phyloP scores from a whole-genome alignment of 2,888 invertebrate species.

The Salticus scenicus region DNA sequence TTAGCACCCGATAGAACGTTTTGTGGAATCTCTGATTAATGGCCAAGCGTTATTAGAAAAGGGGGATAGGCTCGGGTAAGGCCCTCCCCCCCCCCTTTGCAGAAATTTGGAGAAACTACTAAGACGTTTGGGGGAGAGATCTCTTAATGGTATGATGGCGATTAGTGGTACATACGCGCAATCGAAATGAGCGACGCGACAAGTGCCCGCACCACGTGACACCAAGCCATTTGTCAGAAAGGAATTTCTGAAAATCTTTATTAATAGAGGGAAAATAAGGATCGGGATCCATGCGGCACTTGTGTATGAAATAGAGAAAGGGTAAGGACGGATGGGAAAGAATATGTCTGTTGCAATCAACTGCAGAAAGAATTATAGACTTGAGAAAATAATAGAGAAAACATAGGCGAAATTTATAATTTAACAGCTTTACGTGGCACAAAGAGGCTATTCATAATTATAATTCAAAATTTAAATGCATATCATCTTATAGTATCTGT shows the following conservation, averaged over 20 bases:
- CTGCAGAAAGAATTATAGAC: no score
- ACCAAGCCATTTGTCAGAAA: constrained; percentile 44
- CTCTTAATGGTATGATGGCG: constrained; percentile 3
- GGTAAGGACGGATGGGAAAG: neutral
- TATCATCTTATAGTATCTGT: no score
- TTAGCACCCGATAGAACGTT: constrained; percentile 43
- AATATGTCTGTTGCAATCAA: neutral
- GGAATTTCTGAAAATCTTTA: constrained; percentile 19
- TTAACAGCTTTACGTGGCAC: no score
- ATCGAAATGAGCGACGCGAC: constrained; percentile 59
- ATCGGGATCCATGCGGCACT: neutral
- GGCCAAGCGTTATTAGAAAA: constrained; percentile 63
- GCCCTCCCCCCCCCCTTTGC: neutral
- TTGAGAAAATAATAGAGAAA: no score
- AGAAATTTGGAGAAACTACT: neutral
- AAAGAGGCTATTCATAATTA: no score
- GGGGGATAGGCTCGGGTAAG: constrained; percentile 16
- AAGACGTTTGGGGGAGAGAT: constrained; percentile 11
- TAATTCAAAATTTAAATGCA: no score
- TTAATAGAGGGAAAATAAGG: constrained; percentile 9
- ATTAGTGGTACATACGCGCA: constrained; percentile 23
- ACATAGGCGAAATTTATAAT: no score
- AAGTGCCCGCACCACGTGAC: constrained; percentile 62
- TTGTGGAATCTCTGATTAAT: constrained; percentile 65
- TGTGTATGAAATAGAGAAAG: neutral